A percentile compares a stretch with the other conserved stretches of the same genome.
phyloP scores from a whole-genome alignment of 2,797 vertebrate species.

The Muscicapa comitata region DNA sequence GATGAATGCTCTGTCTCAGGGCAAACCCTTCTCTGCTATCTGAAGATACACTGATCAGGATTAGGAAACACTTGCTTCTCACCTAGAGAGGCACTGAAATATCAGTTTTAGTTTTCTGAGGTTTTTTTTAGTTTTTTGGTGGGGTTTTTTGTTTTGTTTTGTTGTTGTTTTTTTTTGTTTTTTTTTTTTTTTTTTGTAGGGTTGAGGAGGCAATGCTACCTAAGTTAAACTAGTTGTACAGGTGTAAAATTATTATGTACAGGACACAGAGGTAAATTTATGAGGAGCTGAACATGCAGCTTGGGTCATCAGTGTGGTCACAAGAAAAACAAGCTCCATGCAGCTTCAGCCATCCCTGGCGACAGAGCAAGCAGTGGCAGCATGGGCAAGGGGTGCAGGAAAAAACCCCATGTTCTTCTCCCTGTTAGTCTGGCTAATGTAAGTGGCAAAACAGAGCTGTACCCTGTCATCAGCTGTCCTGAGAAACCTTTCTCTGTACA shows the following conservation, averaged over 20 bases:
- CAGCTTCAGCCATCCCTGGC: background rate
- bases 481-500: background rate
- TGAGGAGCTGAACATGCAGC: background rate
- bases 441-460: background rate
- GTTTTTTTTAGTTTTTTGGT: background rate
- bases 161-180: accelerated
- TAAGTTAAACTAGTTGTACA: background rate
- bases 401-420: accelerated
- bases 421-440: background rate
- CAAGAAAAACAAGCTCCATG: background rate
- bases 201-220: background rate
- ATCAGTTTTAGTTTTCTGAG: background rate
- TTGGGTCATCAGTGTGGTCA: background rate
- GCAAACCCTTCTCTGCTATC: background rate
- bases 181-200: background rate
- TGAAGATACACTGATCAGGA: background rate
- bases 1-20: background rate
- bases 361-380: background rate
- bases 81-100: background rate
- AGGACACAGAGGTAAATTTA: background rate
- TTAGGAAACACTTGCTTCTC: background rate
- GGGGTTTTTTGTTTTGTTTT: too few relatives aligned
- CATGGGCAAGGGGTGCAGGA: background rate
- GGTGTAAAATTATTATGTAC: background rate
- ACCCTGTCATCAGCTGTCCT: background rate